Evolutionary conservation across 2,113 vertebrate genomes (phyloP).

Genomic region (Elachura formosa): DNA sequence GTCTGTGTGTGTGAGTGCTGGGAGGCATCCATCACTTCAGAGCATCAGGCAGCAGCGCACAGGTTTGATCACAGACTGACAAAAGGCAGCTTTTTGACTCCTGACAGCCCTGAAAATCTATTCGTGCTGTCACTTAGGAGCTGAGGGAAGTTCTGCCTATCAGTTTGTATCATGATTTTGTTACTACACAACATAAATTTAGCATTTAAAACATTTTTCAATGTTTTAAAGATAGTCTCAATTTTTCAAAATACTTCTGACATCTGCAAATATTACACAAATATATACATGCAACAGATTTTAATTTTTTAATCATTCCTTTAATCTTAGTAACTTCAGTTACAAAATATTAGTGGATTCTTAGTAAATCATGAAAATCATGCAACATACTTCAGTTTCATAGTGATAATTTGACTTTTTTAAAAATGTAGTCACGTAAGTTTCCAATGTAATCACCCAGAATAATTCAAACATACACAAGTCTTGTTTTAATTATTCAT

Average conservation of each 20-base stretch:
- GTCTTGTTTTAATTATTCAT: neutral
- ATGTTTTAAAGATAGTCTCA: neutral
- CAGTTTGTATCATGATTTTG: neutral
- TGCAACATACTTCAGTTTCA: neutral
- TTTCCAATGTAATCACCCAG: neutral
- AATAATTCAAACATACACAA: neutral
- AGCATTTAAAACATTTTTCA: neutral
- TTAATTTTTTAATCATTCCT: neutral
- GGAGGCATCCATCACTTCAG: rapidly evolving
- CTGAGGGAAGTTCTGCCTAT: neutral
- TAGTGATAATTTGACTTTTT: neutral
- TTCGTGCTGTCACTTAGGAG: neutral
- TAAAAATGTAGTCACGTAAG: neutral
- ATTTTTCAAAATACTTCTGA: neutral
- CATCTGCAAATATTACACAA: neutral
- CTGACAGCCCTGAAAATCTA: neutral
- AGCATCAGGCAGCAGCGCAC: neutral
- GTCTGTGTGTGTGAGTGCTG: rapidly evolving
- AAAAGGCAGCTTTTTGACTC: neutral
- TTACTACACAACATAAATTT: rapidly evolving
- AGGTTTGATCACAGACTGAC: neutral
- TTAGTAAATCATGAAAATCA: neutral
- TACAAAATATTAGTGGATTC: neutral
- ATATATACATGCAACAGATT: neutral
- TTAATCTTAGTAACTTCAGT: neutral